A percentile compares a stretch with the other conserved stretches of the same genome.
phyloP scores from a whole-genome alignment of 2,113 vertebrate genomes.

The Carollia perspicillata region DNA sequence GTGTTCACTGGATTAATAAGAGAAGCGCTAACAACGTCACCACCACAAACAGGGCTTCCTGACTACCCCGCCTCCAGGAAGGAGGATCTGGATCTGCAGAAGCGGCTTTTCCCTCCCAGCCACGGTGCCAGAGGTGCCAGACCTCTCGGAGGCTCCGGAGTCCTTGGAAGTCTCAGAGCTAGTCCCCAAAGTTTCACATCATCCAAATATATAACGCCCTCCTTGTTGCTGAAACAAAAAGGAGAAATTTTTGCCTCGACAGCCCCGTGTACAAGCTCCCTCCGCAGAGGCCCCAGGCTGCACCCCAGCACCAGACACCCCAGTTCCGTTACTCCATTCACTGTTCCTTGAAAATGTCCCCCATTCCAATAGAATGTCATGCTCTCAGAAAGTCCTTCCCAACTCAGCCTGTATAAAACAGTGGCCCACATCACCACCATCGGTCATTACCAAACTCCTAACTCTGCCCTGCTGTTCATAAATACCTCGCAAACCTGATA shows the following conservation, averaged over 20 bases:
- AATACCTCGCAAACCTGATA: neutral
- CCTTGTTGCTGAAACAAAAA: neutral
- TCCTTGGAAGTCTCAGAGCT: neutral
- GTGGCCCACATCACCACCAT: accelerated
- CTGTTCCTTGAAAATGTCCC: neutral
- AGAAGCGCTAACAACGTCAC: neutral
- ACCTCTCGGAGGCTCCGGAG: neutral
- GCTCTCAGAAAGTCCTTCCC: neutral
- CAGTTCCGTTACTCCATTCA: neutral
- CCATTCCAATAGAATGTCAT: neutral
- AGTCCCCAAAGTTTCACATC: neutral
- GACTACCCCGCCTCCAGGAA: neutral
- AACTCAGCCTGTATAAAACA: neutral
- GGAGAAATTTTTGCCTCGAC: neutral
- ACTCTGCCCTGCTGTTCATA: neutral
- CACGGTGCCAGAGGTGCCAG: neutral
- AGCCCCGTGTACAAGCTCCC: neutral
- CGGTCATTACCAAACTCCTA: neutral
- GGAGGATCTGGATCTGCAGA: neutral
- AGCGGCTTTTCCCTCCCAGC: neutral
- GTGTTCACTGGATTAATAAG: neutral
- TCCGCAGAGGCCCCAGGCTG: neutral
- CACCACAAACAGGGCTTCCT: neutral
- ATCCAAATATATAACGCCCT: neutral
- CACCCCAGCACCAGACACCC: accelerated